These are phyloP conservation scores for Atethmia centrago DNA, from an alignment of 2,888 invertebrate genomes.

Conservation along the genomic window DNA sequence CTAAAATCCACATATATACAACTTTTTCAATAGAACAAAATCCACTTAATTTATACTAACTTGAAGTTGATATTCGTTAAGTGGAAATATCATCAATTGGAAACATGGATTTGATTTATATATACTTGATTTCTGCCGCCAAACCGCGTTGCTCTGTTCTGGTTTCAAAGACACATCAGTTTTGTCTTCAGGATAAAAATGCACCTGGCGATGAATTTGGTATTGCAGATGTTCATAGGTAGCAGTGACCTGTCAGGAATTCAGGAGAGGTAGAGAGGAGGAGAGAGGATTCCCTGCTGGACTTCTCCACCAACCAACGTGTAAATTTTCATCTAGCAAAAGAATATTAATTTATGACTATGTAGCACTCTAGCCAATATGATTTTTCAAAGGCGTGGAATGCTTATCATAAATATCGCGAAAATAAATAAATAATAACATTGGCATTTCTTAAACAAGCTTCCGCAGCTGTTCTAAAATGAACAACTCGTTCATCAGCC, in stretches of 20 bases:
- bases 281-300: not conserved
- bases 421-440: slow-evolving; percentile 38
- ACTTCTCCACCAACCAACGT: not conserved
- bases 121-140: not conserved
- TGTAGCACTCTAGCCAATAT: not conserved
- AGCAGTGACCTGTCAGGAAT: not conserved
- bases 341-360: not conserved
- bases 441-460: slow-evolving; percentile 5
- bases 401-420: slow-evolving; percentile 1
- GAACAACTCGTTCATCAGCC: not conserved
- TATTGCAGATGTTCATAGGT: not conserved
- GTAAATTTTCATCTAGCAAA: not conserved
- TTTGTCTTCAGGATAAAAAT: not conserved
- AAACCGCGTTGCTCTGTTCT: not conserved
- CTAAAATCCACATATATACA: too few species aligned
- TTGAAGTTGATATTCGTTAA: too few species aligned
- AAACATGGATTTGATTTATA: too few species aligned
- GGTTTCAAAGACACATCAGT: not conserved
- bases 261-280: not conserved
- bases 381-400: not conserved
- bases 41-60: too few species aligned
- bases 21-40: too few species aligned
- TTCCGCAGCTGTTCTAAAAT: slow-evolving; percentile 29
- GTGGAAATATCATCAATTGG: too few species aligned
- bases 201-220: too few species aligned